Evolutionary conservation across 2,797 vertebrate genomes (phyloP).

Genomic region (Pseudomugil tenellus): DNA sequence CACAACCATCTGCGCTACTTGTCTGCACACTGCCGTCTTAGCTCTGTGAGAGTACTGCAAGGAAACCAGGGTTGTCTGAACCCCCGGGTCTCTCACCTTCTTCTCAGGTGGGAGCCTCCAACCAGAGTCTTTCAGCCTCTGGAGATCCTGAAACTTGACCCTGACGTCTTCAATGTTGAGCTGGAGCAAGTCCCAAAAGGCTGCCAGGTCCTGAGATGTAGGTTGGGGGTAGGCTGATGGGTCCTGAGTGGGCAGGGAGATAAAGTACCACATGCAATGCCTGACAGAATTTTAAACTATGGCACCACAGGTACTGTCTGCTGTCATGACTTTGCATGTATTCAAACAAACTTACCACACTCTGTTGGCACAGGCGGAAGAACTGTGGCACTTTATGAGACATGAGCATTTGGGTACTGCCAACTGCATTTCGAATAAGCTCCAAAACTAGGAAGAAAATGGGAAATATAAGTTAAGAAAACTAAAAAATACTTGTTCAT

Average conservation of each 20-base stretch:
- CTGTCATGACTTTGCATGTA: slow-evolving; percentile 35
- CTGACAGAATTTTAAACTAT: slow-evolving; percentile 10
- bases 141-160: slow-evolving; percentile 96
- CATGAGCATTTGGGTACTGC: slow-evolving; percentile 97
- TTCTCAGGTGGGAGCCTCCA: slow-evolving; percentile 95
- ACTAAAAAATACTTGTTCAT: slow-evolving; percentile 1
- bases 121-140: slow-evolving; percentile 94
- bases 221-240: slow-evolving; percentile 92
- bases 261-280: neutral
- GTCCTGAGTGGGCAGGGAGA: slow-evolving; percentile 69
- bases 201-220: slow-evolving; percentile 96
- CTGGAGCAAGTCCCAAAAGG: slow-evolving; percentile 98
- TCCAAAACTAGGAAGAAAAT: slow-evolving; percentile 86
- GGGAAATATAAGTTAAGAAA: slow-evolving; percentile 25
- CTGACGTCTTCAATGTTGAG: slow-evolving; percentile 96
- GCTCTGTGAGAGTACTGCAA: slow-evolving; percentile 64
- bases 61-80: slow-evolving; percentile 58
- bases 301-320: slow-evolving; percentile 14
- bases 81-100: slow-evolving; percentile 86
- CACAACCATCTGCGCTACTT: slow-evolving; percentile 64
- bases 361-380: slow-evolving; percentile 98
- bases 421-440: slow-evolving; percentile 94
- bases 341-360: slow-evolving; percentile 88
- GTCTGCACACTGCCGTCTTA: slow-evolving; percentile 72
- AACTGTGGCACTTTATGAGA: slow-evolving; percentile 99